phyloP scores from a whole-genome alignment of 2,797 vertebrate species.

The Synaphobranchus kaupii region DNA sequence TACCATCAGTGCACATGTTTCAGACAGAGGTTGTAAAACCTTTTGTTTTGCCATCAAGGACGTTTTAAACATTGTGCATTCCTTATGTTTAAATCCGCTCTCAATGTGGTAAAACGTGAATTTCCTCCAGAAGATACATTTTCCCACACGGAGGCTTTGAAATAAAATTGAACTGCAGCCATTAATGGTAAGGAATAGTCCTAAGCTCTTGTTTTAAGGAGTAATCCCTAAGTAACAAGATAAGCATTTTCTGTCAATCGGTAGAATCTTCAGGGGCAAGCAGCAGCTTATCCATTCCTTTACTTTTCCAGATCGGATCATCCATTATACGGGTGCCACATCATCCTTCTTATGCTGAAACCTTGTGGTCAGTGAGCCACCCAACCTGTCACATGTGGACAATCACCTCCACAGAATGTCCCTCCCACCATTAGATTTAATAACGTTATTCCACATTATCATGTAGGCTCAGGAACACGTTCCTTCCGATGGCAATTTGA shows the following conservation, averaged over 20 bases:
- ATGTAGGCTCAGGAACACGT: neutral
- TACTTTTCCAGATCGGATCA: neutral
- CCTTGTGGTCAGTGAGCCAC: neutral
- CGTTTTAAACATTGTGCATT: neutral
- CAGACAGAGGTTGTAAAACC: neutral
- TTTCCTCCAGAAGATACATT: neutral
- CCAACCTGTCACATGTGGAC: neutral
- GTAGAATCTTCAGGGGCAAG: neutral
- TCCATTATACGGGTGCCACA: no score
- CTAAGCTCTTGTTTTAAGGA: slow-evolving; percentile 5
- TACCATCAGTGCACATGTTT: neutral
- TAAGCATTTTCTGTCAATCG: neutral
- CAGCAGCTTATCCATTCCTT: neutral
- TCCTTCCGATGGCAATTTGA: neutral
- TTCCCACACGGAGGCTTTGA: neutral
- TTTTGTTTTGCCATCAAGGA: neutral
- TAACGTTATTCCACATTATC: neutral
- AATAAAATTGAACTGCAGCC: neutral
- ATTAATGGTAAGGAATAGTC: neutral
- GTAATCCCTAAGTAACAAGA: slow-evolving; percentile 13
- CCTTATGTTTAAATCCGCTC: neutral
- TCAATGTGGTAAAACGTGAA: neutral
- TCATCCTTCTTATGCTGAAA: neutral
- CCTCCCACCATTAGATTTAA: neutral
- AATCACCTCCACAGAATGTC: neutral